These are phyloP conservation scores for Perccottus glenii DNA, from an alignment of 2,113 vertebrate genomes.

Conservation along the genomic window DNA sequence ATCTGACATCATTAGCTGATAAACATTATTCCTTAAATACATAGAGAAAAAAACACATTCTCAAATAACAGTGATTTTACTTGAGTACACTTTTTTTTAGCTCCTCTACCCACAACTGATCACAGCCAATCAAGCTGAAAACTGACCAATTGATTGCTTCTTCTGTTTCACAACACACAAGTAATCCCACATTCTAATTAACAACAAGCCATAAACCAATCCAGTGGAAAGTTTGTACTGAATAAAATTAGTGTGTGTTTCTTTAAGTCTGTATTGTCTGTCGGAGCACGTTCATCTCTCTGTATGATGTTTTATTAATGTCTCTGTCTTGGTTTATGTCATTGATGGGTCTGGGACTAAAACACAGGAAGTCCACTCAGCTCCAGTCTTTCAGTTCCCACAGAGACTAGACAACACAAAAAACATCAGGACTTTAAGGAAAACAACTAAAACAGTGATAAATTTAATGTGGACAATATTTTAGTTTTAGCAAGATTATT, in stretches of 20 bases:
- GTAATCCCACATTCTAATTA: background rate
- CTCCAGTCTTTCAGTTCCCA: background rate
- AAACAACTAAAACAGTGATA: too few relatives aligned
- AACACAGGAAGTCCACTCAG: conserved; percentile 26
- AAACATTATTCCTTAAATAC: too few relatives aligned
- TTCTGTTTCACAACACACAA: background rate
- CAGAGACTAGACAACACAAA: background rate
- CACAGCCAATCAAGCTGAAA: background rate
- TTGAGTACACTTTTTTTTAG: background rate
- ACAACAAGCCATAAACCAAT: background rate
- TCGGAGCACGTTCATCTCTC: background rate
- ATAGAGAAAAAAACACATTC: too few relatives aligned
- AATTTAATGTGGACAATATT: too few relatives aligned
- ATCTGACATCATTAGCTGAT: too few relatives aligned
- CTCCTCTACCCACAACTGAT: background rate
- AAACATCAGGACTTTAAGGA: background rate
- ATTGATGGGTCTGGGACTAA: background rate
- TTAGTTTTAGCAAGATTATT: too few relatives aligned
- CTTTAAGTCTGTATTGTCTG: background rate
- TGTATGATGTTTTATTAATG: conserved; percentile 19
- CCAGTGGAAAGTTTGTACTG: background rate
- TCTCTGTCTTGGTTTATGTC: conserved; percentile 25
- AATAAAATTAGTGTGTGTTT: background rate
- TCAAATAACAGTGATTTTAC: too few relatives aligned
- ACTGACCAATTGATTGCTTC: background rate